Percentiles rank a stretch among this genome's conserved stretches.
Conservation (phyloP, 2,888 invertebrate species). For the Eugnorisma glareosa region DNA sequence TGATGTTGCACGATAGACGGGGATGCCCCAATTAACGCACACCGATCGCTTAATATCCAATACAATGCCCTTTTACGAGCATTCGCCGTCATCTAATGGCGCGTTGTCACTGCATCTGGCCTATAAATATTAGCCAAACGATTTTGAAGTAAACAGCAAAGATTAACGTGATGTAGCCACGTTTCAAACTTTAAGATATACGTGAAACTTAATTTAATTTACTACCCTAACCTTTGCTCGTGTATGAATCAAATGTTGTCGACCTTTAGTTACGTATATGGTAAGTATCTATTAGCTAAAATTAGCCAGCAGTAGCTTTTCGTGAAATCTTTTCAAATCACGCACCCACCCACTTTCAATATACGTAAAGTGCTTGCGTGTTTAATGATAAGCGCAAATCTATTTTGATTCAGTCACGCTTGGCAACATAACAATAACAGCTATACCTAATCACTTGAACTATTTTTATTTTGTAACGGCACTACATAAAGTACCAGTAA, state of each 20-base stretch:
- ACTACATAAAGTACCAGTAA: not conserved
- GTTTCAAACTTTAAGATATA: not conserved
- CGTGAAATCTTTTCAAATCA: slow-evolving; percentile 11
- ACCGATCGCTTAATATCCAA: slow-evolving; percentile 78
- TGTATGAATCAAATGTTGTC: not conserved
- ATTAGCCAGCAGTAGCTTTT: slow-evolving; percentile 7
- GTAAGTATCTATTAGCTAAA: slow-evolving; percentile 14
- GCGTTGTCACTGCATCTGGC: slow-evolving; percentile 68
- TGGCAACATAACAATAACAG: not conserved
- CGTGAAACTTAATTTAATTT: not conserved
- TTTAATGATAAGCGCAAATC: not conserved
- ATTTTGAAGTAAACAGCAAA: not conserved
- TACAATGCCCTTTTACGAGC: slow-evolving; percentile 78
- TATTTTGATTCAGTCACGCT: slow-evolving; percentile 9
- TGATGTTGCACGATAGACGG: slow-evolving; percentile 66
- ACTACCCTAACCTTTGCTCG: not conserved
- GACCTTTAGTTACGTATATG: not conserved
- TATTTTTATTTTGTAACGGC: not conserved
- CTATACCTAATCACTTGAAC: not conserved
- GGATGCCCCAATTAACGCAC: slow-evolving; percentile 76
- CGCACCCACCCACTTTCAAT: slow-evolving; percentile 38
- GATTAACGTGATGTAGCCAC: not conserved
- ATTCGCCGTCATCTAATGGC: slow-evolving; percentile 76
- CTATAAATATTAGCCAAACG: slow-evolving; percentile 42
- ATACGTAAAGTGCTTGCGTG: slow-evolving; percentile 43